phyloP scores from a whole-genome alignment of 2,888 invertebrate genomes.

The Agrochola lota region DNA sequence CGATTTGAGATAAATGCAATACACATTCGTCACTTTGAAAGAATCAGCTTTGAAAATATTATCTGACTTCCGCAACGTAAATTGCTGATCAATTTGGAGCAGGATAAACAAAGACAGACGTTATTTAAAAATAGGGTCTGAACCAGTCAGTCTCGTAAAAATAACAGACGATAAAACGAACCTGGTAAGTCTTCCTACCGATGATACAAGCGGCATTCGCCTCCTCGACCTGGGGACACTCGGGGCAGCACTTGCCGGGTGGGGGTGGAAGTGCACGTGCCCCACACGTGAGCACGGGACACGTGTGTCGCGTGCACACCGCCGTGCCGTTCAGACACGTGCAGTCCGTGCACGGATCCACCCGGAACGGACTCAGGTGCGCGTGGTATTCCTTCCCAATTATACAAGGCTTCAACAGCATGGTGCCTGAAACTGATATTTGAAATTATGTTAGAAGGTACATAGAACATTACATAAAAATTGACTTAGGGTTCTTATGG shows the following conservation, averaged over 20 bases:
- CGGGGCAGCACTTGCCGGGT: slow-evolving; percentile 94
- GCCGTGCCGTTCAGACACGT: slow-evolving; percentile 95
- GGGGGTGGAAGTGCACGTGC: slow-evolving; percentile 92
- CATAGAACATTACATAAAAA: background rate
- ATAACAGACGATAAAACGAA: slow-evolving; percentile 76
- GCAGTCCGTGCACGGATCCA: slow-evolving; percentile 96
- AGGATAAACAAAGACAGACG: background rate
- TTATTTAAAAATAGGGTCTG: background rate
- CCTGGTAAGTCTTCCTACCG: slow-evolving; percentile 93
- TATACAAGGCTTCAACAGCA: slow-evolving; percentile 91
- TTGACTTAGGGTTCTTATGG: background rate
- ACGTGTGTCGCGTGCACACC: slow-evolving; percentile 94
- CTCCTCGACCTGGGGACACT: slow-evolving; percentile 93
- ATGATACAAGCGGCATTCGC: slow-evolving; percentile 92
- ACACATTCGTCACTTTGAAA: background rate
- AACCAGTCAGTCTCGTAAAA: background rate
- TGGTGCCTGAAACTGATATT: slow-evolving; percentile 80
- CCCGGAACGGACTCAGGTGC: slow-evolving; percentile 91
- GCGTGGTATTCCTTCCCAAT: slow-evolving; percentile 93
- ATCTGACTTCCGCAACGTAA: background rate
- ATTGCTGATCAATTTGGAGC: background rate
- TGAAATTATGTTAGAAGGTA: slow-evolving; percentile 1
- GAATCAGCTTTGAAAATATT: background rate
- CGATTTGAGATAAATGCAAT: background rate
- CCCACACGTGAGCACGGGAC: slow-evolving; percentile 97